These are phyloP conservation scores for Tiliacea aurago DNA, from an alignment of 2,888 invertebrate genomes.

Conservation along the genomic window DNA sequence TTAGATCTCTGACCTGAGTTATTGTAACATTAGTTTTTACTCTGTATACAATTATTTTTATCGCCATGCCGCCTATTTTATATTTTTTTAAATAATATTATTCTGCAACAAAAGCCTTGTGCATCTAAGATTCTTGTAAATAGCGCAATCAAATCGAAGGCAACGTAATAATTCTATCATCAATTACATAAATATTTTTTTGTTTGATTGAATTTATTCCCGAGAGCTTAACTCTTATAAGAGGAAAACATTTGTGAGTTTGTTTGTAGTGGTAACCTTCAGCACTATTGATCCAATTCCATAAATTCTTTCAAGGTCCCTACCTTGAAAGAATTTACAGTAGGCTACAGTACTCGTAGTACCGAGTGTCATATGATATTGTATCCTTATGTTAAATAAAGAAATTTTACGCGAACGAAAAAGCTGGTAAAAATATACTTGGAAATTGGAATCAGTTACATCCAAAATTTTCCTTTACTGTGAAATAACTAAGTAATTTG, in stretches of 20 bases:
- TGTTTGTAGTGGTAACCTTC: background rate
- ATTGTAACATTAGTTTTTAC: background rate
- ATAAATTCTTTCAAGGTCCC: background rate
- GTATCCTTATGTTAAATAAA: background rate
- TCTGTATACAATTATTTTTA: background rate
- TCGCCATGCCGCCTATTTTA: no score
- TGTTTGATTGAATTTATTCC: constrained; percentile 2
- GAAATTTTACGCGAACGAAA: background rate
- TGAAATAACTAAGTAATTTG: background rate
- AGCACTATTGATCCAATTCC: no score
- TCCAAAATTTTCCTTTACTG: background rate
- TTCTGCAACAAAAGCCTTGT: background rate
- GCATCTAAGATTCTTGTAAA: background rate
- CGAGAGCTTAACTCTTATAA: background rate
- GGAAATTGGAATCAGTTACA: constrained; percentile 1
- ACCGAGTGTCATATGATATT: background rate
- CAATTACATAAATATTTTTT: background rate
- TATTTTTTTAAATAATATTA: background rate
- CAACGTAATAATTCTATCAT: background rate
- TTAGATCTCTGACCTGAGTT: background rate
- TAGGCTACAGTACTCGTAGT: no score
- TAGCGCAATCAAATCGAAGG: background rate
- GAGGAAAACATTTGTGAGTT: background rate
- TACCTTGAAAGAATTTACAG: no score
- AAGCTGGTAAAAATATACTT: background rate